Conservation (phyloP, 2,113 vertebrate species). For the Takifugu bimaculatus region DNA sequence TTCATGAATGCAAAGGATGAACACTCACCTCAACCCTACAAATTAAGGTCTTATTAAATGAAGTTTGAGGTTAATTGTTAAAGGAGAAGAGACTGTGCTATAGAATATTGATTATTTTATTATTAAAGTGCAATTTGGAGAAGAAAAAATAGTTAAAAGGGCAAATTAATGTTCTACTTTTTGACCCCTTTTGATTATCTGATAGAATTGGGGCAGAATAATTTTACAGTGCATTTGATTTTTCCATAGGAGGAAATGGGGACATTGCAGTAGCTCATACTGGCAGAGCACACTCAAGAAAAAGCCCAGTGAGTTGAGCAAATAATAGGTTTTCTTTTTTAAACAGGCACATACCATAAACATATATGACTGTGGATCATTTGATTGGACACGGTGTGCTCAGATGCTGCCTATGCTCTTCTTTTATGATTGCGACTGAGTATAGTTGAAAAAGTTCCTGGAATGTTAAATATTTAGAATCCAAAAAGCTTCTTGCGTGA, state of each 20-base stretch:
- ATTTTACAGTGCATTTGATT: slow-evolving; percentile 12
- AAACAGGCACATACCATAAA: background rate
- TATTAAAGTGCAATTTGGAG: background rate
- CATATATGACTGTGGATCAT: no score
- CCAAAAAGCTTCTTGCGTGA: no score
- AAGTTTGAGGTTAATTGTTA: no score
- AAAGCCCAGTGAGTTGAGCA: background rate
- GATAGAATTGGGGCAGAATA: slow-evolving; percentile 20
- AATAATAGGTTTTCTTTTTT: background rate
- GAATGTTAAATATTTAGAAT: no score
- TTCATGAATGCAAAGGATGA: no score
- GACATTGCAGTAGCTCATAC: slow-evolving; percentile 17
- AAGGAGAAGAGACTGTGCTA: background rate
- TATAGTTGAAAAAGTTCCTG: no score
- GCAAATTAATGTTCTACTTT: background rate
- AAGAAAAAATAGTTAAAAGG: no score
- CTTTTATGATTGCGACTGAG: no score
- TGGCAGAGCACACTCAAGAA: slow-evolving; percentile 7
- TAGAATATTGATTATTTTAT: background rate
- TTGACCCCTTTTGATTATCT: slow-evolving; percentile 14
- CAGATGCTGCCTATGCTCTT: no score
- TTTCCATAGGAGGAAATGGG: slow-evolving; percentile 16
- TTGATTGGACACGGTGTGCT: no score
- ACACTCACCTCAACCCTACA: no score
- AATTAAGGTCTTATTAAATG: no score